Conservation (phyloP, 2,888 invertebrate genomes). For the Hypselothyrea guttata region DNA sequence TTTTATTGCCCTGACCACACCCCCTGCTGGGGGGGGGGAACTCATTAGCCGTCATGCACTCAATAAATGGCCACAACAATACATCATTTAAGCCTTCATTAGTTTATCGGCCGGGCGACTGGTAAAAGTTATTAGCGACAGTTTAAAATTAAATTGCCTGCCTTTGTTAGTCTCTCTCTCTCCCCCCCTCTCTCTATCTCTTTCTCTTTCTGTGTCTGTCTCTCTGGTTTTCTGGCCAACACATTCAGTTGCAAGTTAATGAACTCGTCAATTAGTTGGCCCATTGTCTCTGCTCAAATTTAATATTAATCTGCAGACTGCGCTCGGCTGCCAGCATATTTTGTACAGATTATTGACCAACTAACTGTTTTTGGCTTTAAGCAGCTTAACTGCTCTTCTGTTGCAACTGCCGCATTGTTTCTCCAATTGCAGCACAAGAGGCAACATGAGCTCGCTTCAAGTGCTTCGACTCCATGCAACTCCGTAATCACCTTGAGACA, state of each 20-base stretch:
- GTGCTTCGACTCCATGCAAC: no score
- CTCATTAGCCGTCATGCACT: constrained; percentile 58
- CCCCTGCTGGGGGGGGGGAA: constrained; percentile 16
- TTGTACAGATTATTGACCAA: no score
- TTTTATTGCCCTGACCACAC: constrained; percentile 53
- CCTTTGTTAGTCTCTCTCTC: constrained; percentile 33
- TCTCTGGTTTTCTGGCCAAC: constrained; percentile 56
- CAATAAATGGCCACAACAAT: constrained; percentile 61
- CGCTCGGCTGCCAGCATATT: no score
- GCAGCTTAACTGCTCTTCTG: not conserved
- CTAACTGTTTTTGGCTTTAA: not conserved
- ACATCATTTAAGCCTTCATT: constrained; percentile 75
- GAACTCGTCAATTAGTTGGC: constrained; percentile 74
- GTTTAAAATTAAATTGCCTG: constrained; percentile 72
- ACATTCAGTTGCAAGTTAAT: constrained; percentile 72
- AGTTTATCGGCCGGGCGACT: constrained; percentile 66
- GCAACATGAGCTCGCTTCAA: not conserved
- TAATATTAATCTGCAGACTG: constrained; percentile 63
- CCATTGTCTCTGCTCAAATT: constrained; percentile 60
- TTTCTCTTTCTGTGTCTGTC: constrained; percentile 14
- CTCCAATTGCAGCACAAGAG: not conserved
- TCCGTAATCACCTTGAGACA: no score
- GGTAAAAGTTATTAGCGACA: constrained; percentile 77
- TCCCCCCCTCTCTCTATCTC: not conserved
- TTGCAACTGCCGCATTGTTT: not conserved